Evolutionary conservation across 2,113 vertebrate genomes (phyloP).

Genomic region (Mustelus asterias): DNA sequence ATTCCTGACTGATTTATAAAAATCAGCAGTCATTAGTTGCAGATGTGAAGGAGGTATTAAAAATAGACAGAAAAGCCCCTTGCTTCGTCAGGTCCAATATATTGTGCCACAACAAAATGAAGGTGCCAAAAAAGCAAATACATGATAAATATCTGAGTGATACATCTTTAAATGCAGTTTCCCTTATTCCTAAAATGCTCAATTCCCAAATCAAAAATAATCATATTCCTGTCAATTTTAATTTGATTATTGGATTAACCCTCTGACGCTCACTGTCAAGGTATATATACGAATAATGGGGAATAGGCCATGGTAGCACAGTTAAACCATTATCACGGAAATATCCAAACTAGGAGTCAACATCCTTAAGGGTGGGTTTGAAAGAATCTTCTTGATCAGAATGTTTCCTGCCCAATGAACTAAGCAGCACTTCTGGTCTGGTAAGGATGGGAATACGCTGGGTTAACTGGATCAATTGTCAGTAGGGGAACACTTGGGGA

Average conservation of each 20-base stretch:
- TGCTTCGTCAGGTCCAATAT: neutral
- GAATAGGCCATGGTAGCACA: neutral
- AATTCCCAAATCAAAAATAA: neutral
- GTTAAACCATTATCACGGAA: neutral
- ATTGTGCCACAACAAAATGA: neutral
- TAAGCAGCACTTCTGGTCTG: no score
- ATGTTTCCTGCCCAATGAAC: no score
- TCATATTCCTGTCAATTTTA: neutral
- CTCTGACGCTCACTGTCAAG: neutral
- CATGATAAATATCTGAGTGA: neutral
- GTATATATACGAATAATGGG: neutral
- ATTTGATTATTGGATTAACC: neutral
- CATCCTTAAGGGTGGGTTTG: neutral
- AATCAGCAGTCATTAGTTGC: neutral
- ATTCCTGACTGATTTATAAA: neutral
- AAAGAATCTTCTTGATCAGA: no score
- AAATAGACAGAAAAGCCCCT: neutral
- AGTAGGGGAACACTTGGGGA: no score
- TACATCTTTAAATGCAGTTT: neutral
- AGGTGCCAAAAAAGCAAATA: neutral
- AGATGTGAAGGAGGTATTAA: neutral
- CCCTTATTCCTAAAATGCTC: neutral
- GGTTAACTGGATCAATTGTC: no score
- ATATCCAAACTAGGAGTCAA: neutral
- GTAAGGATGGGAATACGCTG: no score